Percentiles rank a stretch among this genome's conserved stretches.
phyloP scores from a whole-genome alignment of 2,113 vertebrate genomes.

The Marmota monax region DNA sequence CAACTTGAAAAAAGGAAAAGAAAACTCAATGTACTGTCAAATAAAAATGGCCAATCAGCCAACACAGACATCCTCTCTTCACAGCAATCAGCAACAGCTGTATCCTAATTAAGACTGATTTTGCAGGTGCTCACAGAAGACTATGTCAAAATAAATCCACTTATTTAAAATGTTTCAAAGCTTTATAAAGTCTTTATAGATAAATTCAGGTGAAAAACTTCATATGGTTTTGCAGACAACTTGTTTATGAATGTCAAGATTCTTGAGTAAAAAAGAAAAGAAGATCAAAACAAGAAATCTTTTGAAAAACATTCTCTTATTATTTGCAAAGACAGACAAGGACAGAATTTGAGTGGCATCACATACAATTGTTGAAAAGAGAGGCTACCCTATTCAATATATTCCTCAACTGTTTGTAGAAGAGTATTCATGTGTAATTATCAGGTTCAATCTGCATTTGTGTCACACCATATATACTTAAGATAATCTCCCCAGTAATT shows the following conservation, averaged over 20 bases:
- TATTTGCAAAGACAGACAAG: neutral
- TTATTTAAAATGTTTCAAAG: conserved; percentile 79
- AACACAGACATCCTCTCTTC: conserved; percentile 58
- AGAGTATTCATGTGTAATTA: neutral
- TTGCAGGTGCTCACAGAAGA: conserved; percentile 74
- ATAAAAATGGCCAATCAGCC: conserved; percentile 81
- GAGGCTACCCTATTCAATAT: neutral
- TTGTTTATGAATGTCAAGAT: conserved; percentile 67
- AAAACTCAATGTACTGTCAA: conserved; percentile 68
- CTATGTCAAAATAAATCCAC: conserved; percentile 77
- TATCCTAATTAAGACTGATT: conserved; percentile 70
- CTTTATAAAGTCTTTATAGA: conserved; percentile 57
- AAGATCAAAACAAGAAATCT: conserved; percentile 40
- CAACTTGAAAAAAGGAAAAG: conserved; percentile 44
- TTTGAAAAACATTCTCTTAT: conserved; percentile 43
- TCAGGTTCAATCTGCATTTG: neutral
- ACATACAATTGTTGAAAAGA: neutral
- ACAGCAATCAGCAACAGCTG: conserved; percentile 76
- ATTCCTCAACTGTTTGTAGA: neutral
- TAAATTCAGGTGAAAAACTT: conserved; percentile 12
- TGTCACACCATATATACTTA: neutral
- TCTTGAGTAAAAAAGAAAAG: conserved; percentile 26
- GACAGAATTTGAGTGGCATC: neutral
- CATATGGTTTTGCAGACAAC: conserved; percentile 52
- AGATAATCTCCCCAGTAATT: neutral